Conservation (phyloP, 2,797 vertebrate genomes). For the Rhinogobio ventralis region DNA sequence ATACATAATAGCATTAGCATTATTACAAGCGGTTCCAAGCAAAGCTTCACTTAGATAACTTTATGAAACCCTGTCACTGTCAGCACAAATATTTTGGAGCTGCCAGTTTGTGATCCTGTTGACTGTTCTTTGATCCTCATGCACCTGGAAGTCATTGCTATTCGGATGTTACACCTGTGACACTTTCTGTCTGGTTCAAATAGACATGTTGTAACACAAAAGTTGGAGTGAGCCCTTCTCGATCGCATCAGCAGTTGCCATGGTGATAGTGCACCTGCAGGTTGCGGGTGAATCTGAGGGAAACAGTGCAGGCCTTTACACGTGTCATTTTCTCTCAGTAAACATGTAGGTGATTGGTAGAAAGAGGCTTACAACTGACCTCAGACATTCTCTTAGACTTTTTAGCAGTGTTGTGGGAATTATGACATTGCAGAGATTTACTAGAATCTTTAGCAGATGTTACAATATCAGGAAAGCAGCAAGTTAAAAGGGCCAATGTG, state of each 20-base stretch:
- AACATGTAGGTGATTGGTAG: conserved; percentile 20
- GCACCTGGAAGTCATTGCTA: conserved; percentile 38
- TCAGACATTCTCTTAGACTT: conserved; percentile 3
- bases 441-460: conserved; percentile 24
- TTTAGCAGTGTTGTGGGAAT: neutral
- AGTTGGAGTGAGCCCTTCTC: conserved; percentile 28
- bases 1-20: conserved; percentile 16
- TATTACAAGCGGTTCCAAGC: neutral
- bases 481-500: neutral
- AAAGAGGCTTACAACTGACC: conserved; percentile 35
- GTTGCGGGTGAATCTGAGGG: neutral
- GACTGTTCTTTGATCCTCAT: conserved; percentile 28
- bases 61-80: conserved; percentile 3
- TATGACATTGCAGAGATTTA: conserved; percentile 1
- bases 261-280: conserved; percentile 39
- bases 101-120: neutral
- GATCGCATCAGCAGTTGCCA: conserved; percentile 43
- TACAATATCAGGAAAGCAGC: conserved; percentile 16
- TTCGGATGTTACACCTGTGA: conserved; percentile 35
- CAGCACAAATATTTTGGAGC: neutral
- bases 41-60: conserved; percentile 15
- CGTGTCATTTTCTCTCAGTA: conserved; percentile 11
- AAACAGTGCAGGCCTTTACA: conserved; percentile 12
- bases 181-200: conserved; percentile 35
- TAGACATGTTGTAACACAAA: conserved; percentile 42